phyloP scores from a whole-genome alignment of 2,797 vertebrate species.

The Xyrichtys novacula region DNA sequence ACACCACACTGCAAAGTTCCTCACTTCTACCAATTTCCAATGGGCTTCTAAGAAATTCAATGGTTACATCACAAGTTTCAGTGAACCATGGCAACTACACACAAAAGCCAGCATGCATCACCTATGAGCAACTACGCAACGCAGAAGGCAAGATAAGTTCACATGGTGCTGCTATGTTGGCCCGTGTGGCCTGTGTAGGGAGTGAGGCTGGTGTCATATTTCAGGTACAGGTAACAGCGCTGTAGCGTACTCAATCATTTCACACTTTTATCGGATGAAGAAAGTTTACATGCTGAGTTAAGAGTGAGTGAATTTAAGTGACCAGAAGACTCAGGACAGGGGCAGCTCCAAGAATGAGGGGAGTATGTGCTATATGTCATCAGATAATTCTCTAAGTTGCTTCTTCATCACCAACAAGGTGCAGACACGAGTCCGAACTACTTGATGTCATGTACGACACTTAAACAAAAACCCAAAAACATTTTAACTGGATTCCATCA shows the following conservation, averaged over 20 bases:
- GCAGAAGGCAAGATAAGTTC: conserved; percentile 46
- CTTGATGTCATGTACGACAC: not conserved
- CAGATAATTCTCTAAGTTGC: not conserved
- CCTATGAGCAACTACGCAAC: conserved; percentile 32
- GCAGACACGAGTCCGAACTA: not conserved
- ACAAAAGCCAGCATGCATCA: conserved; percentile 70
- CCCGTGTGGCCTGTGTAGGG: conserved; percentile 24
- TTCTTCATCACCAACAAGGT: not conserved
- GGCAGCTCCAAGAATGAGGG: conserved; percentile 12
- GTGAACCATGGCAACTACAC: conserved; percentile 63
- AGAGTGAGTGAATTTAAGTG: not conserved
- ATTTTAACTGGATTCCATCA: not conserved
- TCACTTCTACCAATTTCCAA: conserved; percentile 65
- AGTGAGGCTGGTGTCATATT: conserved; percentile 51
- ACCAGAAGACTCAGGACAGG: not conserved
- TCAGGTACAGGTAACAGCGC: conserved; percentile 48
- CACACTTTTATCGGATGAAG: not conserved
- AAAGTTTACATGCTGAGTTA: not conserved
- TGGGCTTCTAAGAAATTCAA: conserved; percentile 71
- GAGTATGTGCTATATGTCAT: conserved; percentile 5
- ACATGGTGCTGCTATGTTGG: conserved; percentile 59
- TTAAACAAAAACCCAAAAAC: not conserved
- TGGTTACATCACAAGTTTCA: conserved; percentile 71
- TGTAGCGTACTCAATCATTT: conserved; percentile 1
- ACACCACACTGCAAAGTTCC: conserved; percentile 76